phyloP scores from a whole-genome alignment of 2,797 vertebrate genomes.

The Cichlasoma orientale region DNA sequence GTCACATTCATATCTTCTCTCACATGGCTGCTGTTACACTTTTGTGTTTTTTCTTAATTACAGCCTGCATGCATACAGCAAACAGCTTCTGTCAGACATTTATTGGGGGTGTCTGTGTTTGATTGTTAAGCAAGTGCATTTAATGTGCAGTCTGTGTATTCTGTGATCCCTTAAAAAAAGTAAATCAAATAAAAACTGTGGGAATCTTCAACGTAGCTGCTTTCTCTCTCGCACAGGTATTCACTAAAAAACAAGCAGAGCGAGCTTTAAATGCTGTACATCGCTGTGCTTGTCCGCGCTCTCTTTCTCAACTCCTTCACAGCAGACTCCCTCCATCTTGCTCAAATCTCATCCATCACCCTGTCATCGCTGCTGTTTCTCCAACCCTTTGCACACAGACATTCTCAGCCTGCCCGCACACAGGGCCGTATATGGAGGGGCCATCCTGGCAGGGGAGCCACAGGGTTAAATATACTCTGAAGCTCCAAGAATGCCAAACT shows the following conservation, averaged over 20 bases:
- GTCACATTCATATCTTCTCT: slow-evolving; percentile 66
- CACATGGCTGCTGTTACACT: slow-evolving; percentile 27
- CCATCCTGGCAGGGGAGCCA: slow-evolving; percentile 67
- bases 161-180: no score
- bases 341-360: slow-evolving; percentile 59
- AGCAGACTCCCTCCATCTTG: slow-evolving; percentile 46
- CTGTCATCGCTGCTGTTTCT: slow-evolving; percentile 62
- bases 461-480: slow-evolving; percentile 78
- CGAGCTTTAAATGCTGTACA: background rate
- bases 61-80: background rate
- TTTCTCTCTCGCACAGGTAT: background rate
- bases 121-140: background rate
- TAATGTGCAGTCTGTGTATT: background rate
- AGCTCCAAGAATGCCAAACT: slow-evolving; percentile 59
- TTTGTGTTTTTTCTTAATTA: slow-evolving; percentile 38
- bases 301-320: slow-evolving; percentile 25
- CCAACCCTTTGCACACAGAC: slow-evolving; percentile 35
- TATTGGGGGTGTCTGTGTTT: background rate
- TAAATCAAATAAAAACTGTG: background rate
- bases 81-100: background rate
- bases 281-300: slow-evolving; percentile 11
- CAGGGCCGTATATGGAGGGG: slow-evolving; percentile 75
- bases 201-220: background rate
- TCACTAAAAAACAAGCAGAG: slow-evolving; percentile 9
- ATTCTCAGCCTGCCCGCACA: slow-evolving; percentile 36